Evolutionary conservation across 2,888 invertebrate genomes (phyloP).

Genomic region (Metalampra italica): DNA sequence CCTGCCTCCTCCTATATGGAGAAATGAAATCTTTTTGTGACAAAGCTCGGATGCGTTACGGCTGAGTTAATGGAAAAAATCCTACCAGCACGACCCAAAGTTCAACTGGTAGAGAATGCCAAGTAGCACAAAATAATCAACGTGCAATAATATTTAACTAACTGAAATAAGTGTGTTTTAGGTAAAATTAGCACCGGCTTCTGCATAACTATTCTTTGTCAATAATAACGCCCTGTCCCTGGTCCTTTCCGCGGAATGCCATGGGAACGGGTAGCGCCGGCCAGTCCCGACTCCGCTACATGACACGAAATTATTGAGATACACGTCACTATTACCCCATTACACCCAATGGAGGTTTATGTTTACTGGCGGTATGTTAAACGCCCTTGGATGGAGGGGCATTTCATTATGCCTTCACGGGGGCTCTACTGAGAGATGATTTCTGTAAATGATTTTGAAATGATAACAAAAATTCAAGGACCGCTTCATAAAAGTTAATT

Average conservation of each 20-base stretch:
- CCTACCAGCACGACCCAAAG: too few species aligned
- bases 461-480: too few species aligned
- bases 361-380: constrained; percentile 25
- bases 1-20: too few species aligned
- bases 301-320: constrained; percentile 61
- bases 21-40: too few species aligned
- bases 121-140: too few species aligned
- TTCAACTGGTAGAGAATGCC: too few species aligned
- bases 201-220: constrained; percentile 29
- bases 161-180: too few species aligned
- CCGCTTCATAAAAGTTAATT: too few species aligned
- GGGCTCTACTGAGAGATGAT: background rate
- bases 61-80: too few species aligned
- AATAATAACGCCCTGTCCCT: constrained; percentile 51
- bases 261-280: constrained; percentile 63
- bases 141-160: too few species aligned
- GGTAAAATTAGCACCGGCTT: background rate
- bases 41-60: too few species aligned
- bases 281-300: constrained; percentile 34
- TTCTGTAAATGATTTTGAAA: too few species aligned
- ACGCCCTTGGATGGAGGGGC: constrained; percentile 5
- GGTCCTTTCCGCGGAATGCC: constrained; percentile 55
- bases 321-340: constrained; percentile 51
- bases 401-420: constrained; percentile 1
- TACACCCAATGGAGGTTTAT: constrained; percentile 25